These are phyloP conservation scores for Propithecus deckenii DNA, from an alignment of 2,797 vertebrate species.

Conservation along the genomic window DNA sequence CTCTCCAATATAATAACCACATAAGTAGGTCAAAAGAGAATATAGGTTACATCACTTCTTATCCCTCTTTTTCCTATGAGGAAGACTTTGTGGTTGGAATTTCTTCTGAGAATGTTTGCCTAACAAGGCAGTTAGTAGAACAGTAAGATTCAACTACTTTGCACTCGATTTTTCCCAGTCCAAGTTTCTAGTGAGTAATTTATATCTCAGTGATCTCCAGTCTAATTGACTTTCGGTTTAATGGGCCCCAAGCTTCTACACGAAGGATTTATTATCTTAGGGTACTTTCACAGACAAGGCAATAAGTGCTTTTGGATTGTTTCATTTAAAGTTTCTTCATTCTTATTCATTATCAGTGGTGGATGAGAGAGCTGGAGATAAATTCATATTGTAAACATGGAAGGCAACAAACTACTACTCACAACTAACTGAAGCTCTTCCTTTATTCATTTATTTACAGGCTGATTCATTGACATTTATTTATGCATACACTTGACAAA, in stretches of 20 bases:
- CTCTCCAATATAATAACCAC: not conserved
- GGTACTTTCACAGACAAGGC: not conserved
- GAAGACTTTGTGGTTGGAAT: not conserved
- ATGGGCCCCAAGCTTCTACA: not conserved
- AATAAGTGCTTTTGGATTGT: conserved; percentile 34
- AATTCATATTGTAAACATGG: not conserved
- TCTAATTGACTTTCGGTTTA: conserved; percentile 54
- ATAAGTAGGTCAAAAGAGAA: not conserved
- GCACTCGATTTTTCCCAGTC: not conserved
- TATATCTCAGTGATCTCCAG: conserved; percentile 16
- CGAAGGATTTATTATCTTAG: conserved; percentile 15
- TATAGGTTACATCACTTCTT: not conserved
- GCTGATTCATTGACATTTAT: not conserved
- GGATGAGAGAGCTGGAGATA: not conserved
- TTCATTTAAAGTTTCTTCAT: conserved; percentile 20
- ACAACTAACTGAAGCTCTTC: not conserved
- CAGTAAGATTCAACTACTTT: conserved; percentile 9
- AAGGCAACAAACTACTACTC: not conserved
- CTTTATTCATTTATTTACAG: not conserved
- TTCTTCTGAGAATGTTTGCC: conserved; percentile 8
- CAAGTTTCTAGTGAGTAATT: conserved; percentile 42
- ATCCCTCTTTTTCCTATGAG: not conserved
- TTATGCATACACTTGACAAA: not conserved
- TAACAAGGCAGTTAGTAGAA: not conserved
- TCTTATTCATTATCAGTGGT: not conserved